Evolutionary conservation across 2,797 vertebrate genomes (phyloP), one percentile per base, ranked within the genome.

Genomic region (Amazonetta brasiliensis): DNA sequence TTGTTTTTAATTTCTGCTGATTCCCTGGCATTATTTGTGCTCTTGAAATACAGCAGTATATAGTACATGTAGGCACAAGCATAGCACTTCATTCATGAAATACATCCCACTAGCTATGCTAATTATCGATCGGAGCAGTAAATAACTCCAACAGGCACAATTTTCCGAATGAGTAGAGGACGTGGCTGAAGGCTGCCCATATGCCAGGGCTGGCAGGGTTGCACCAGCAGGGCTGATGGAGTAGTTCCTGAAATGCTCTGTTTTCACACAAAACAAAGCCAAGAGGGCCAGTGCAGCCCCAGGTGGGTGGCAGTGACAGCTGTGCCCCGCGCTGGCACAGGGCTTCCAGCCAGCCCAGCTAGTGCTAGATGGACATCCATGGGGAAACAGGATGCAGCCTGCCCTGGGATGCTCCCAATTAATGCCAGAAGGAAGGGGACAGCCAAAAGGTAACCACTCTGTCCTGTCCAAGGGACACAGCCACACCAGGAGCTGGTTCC

Each of bases 1-100:
- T 93, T 73, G 87, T 60, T 74, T 92, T 94, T 77, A 39, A 94
- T 94, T 90, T 87, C 80, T 92, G 84, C 91, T 68, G 90, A 20
- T 93, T 88, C 68, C 74, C 85, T 6, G 0, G 33, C 37, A 35
- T 92, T 93, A 93, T 95, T 96, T 89, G 94, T 41, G 68, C 80
- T 71, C 81, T 71, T 91, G 80, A 92, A 92, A 84, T 89, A 83
- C 0, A 79, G 77, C 69, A 89, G 58, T 12, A 22, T 48, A 48
- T 48, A 48, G 46, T 48, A 23, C 11, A 12, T 12, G 22, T 12
- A 64, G 82, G 84, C 82, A 88, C 25, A 1, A 0, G 35, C 43
- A 54, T 9, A 68, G 63, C 1, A 0, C 25, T 58, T 66, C 5
- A 21, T 3, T 39, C 59, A 5, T 92, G 85, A 97, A 92, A 93